Evolutionary conservation across 2,113 vertebrate species (phyloP), one percentile per base, ranked within the genome.

Genomic region (Gorsachius goisagi): DNA sequence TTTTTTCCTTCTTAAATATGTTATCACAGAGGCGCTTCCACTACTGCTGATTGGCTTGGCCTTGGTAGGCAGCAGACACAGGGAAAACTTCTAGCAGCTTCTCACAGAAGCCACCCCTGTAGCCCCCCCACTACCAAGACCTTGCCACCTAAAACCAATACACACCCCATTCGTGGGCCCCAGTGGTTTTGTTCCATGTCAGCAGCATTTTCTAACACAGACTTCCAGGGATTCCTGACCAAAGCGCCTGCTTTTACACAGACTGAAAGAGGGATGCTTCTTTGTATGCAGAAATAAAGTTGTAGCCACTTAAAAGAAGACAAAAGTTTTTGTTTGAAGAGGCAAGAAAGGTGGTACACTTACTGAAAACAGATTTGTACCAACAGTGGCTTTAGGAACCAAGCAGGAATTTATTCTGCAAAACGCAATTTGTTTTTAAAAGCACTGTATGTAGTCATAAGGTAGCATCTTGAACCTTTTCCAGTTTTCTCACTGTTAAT

Each of bases 151-250:
- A n/a, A n/a, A n/a, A n/a, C n/a, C n/a, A n/a, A n/a, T n/a, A n/a
- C n/a, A n/a, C 24, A 41, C 16, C 5, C 15, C 0, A 0, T 74
- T 72, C 4, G 0, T 0, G 2, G 11, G 15, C 35, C 52, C 30
- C 1, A 0, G 10, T 41, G 53, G 26, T 35, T 49, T 83, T 64
- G 12, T 59, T 76, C n/a, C 11, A 9, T 4, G 9, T 55, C n/a
- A 56, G 30, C 53, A 58, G 24, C 7, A 1, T 67, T 76, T 88
- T 53, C 44, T 68, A 56, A 63, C 41, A 8, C 27, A 12, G 28
- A 32, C 28, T 91, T 33, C 16, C 10, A 39, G n/a, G 12, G 8
- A 6, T 66, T 87, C 58, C 52, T 32, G n/a, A 33, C 33, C 47
- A 58, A 80, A 76, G 37, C 26, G 2, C 37, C 17, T 49, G 35